Percentiles rank a stretch among this genome's conserved stretches.
Conservation (phyloP, 2,888 invertebrate genomes). For the Sphinx pinastri region DNA sequence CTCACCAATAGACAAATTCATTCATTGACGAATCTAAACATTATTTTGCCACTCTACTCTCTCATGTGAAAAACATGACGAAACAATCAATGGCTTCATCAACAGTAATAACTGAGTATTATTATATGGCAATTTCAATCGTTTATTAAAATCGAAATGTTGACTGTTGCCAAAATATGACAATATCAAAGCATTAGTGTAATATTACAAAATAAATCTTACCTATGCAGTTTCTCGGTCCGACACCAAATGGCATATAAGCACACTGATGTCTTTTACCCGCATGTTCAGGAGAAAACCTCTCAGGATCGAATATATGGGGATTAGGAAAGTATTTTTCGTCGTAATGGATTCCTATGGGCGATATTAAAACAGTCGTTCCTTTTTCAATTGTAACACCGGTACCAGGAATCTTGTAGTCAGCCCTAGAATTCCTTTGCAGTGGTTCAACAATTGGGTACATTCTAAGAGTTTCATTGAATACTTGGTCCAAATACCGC, state of each 20-base stretch:
- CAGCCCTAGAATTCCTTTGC: slow-evolving; percentile 54
- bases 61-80: too few relatives aligned
- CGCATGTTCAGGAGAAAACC: slow-evolving; percentile 61
- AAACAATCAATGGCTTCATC: too few relatives aligned
- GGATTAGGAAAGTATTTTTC: slow-evolving; percentile 68
- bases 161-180: too few relatives aligned
- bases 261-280: slow-evolving; percentile 56
- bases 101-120: too few relatives aligned
- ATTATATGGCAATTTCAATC: too few relatives aligned
- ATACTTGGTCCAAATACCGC: slow-evolving; percentile 64
- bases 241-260: slow-evolving; percentile 69
- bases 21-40: too few relatives aligned
- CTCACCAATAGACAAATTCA: too few relatives aligned
- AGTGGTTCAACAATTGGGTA: slow-evolving; percentile 69
- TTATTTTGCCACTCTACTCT: too few relatives aligned
- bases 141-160: neutral
- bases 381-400: too few relatives aligned
- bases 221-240: slow-evolving; percentile 74
- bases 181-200: too few relatives aligned
- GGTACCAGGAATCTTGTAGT: slow-evolving; percentile 49
- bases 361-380: slow-evolving; percentile 31
- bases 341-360: slow-evolving; percentile 70
- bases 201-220: slow-evolving; percentile 35
- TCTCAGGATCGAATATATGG: slow-evolving; percentile 71
- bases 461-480: slow-evolving; percentile 67